Conservation (phyloP, 2,113 vertebrate genomes). For the Hippotragus niger region DNA sequence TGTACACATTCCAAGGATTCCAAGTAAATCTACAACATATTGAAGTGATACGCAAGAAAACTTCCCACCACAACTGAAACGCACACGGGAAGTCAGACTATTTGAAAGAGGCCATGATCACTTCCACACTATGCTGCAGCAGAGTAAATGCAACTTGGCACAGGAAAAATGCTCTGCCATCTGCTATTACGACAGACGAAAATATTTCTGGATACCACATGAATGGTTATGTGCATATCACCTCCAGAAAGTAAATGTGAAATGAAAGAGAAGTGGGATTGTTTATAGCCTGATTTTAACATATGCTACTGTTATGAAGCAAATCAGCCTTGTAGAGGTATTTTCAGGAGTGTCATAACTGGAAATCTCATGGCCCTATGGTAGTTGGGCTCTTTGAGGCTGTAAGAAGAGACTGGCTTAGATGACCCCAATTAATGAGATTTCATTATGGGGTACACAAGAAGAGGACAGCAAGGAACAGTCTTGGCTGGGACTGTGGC, state of each 20-base stretch:
- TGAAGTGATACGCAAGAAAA: slow-evolving; percentile 42
- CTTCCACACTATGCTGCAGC: slow-evolving; percentile 54
- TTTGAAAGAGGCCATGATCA: slow-evolving; percentile 49
- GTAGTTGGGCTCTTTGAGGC: background rate
- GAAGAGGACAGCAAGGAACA: background rate
- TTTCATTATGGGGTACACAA: background rate
- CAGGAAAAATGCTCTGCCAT: slow-evolving; percentile 40
- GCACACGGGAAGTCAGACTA: slow-evolving; percentile 9
- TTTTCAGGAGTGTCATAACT: background rate
- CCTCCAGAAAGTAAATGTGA: slow-evolving; percentile 56
- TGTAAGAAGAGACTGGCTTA: background rate
- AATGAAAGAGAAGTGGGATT: slow-evolving; percentile 45
- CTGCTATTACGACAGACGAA: slow-evolving; percentile 59
- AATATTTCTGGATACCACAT: slow-evolving; percentile 58
- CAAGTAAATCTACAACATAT: slow-evolving; percentile 44
- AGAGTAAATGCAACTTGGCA: slow-evolving; percentile 53
- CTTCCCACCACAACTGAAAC: slow-evolving; percentile 19
- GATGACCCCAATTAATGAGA: background rate
- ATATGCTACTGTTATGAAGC: slow-evolving; percentile 44
- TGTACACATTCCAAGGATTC: slow-evolving; percentile 52
- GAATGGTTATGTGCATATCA: slow-evolving; percentile 56
- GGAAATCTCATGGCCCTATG: background rate
- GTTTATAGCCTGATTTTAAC: slow-evolving; percentile 38
- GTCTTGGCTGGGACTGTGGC: background rate
- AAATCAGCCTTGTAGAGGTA: background rate